Base-by-base conservation (phyloP, 2,888 invertebrate species). In the Shargacucullia verbasci region DNA sequence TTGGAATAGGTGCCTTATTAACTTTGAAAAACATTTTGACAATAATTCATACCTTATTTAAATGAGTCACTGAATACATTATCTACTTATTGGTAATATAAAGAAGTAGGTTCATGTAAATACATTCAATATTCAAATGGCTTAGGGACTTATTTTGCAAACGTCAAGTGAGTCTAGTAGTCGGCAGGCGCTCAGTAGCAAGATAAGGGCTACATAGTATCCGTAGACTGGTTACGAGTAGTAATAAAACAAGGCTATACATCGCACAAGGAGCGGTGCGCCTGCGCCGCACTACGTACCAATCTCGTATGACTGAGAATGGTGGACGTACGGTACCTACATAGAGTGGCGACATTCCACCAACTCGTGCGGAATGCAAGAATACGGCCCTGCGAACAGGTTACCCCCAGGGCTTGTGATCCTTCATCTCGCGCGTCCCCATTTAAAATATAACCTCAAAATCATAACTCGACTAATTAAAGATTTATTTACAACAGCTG, bases 301-400 rank as follows among this genome's bases (percentile, higher is more conserved):
- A 90, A 92, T 91, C 87, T 91, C 84, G 85, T 88, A 85, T 86
- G 88, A 81, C 86, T 84, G 87, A 87, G 88, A 88, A 87, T 83
- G 80, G 85, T 82, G 84, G 83, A 81, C 85, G 83, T 92, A 91
- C 91, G 91, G 91, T 92, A 91, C 90, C 86, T 87, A 86, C 82
- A 80, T 78, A 76, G 83, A 84, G 84, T 84, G 89, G 88, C 91
- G 90, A 92, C 93, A 93, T 93, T 92, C 93, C 90, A 80, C 78
- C 84, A 84, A 83, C 87, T 81, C 82, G 87, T 80, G 79, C 87
- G 90, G 90, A 89, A 92, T 90, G 90, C 85, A 83, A 83, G 82
- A 82, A 79, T 85, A 84, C 85, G 86, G 88, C 88, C 88, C 90
- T 87, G 85, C 85, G 84, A 91, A 92, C 92, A 91, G 91, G 91